Conservation (phyloP, 2,888 invertebrate genomes). For the Callosobruchus maculatus region DNA sequence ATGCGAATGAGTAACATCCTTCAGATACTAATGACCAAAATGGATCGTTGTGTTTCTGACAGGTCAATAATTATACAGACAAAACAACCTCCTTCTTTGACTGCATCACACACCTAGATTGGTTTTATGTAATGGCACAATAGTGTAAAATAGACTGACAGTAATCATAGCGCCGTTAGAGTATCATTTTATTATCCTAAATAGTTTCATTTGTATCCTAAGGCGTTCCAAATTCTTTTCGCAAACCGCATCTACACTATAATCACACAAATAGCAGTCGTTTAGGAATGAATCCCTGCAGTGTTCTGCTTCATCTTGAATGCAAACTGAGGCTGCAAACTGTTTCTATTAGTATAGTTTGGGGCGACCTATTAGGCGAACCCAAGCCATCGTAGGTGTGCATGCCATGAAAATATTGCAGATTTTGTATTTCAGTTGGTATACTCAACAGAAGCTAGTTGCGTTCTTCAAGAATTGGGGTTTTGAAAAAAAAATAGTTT, state of each 20-base stretch:
- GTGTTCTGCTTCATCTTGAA: neutral
- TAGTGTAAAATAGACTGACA: neutral
- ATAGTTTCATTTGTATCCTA: neutral
- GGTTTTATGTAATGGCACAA: neutral
- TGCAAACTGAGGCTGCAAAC: neutral
- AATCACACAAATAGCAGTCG: neutral
- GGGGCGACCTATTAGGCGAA: too few relatives aligned
- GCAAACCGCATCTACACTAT: neutral
- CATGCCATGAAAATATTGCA: too few relatives aligned
- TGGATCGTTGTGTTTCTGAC: too few relatives aligned
- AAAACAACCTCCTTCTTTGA: neutral
- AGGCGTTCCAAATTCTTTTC: neutral
- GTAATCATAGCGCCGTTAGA: neutral
- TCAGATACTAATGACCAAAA: too few relatives aligned
- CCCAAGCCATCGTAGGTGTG: too few relatives aligned
- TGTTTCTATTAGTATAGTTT: too few relatives aligned
- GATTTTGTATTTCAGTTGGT: too few relatives aligned
- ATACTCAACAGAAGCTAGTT: too few relatives aligned
- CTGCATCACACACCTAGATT: neutral
- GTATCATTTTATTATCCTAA: neutral
- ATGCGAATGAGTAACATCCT: too few relatives aligned
- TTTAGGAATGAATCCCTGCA: neutral
- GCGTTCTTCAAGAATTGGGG: too few relatives aligned
- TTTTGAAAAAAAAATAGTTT: too few relatives aligned
- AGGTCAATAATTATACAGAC: too few relatives aligned